These are phyloP conservation scores for Porites lobata DNA, from an alignment of 92 coral and sea anemone species.

Conservation along the genomic window DNA sequence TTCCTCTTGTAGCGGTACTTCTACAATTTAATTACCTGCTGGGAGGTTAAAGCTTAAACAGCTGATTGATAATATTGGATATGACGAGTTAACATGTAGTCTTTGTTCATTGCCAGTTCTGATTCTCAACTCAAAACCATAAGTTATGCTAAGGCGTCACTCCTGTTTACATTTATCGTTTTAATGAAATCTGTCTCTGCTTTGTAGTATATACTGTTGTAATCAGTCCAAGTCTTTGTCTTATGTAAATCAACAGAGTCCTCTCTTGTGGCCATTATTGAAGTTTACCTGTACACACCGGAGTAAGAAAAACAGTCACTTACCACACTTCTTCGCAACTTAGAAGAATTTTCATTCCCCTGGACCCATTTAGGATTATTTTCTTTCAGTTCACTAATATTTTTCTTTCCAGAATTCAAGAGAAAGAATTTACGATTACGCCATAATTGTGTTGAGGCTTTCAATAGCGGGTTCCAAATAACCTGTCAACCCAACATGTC, in stretches of 20 bases:
- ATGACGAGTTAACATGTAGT: too few relatives aligned
- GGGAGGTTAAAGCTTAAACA: too few relatives aligned
- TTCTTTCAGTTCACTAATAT: background rate
- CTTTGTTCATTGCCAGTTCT: too few relatives aligned
- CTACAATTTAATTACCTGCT: too few relatives aligned
- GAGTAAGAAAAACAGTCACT: background rate
- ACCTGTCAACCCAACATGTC: constrained; percentile 42
- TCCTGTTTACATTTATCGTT: background rate
- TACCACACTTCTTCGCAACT: constrained; percentile 15
- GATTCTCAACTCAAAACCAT: too few relatives aligned
- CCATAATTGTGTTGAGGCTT: background rate
- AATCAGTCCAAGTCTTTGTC: too few relatives aligned
- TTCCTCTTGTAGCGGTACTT: too few relatives aligned
- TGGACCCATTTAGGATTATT: background rate
- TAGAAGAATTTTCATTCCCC: constrained; percentile 2
- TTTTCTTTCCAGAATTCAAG: background rate
- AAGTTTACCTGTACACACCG: too few relatives aligned
- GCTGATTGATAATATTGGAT: too few relatives aligned
- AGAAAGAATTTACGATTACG: background rate
- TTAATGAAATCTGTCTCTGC: background rate
- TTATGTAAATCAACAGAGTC: background rate
- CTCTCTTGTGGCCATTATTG: background rate
- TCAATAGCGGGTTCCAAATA: constrained; percentile 28
- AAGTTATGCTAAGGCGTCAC: too few relatives aligned
- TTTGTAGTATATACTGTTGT: too few relatives aligned